These are phyloP conservation scores for Trachelipus rathkii DNA, from an alignment of 1,140 invertebrate genomes.

Conservation along the genomic window DNA sequence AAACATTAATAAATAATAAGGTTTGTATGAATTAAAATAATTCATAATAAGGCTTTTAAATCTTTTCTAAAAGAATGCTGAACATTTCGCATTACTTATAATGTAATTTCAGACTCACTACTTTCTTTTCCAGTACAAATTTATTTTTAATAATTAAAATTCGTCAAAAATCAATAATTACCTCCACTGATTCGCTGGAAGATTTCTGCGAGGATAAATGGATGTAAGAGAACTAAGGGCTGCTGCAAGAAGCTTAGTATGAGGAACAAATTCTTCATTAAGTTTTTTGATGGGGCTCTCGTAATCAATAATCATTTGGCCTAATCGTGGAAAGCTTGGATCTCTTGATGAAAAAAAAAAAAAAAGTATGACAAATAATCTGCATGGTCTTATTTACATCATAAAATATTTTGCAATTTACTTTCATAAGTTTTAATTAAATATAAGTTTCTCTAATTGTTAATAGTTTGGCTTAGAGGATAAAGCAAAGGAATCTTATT, in stretches of 20 bases:
- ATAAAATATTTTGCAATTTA: too few species aligned
- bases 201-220: conserved; percentile 83
- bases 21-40: too few species aligned
- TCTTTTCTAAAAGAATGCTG: too few species aligned
- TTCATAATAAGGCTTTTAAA: too few species aligned
- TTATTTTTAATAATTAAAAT: too few species aligned
- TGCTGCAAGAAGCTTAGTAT: conserved; percentile 77
- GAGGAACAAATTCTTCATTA: conserved; percentile 93
- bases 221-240: conserved; percentile 81
- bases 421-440: too few species aligned
- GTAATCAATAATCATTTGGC: conserved; percentile 97
- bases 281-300: conserved; percentile 93
- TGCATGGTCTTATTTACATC: too few species aligned
- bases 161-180: conserved; percentile 45
- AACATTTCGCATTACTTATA: not conserved
- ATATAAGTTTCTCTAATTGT: too few species aligned
- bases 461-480: too few species aligned
- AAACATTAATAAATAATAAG: too few species aligned
- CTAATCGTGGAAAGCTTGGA: conserved; percentile 85
- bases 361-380: conserved; percentile 50
- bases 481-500: too few species aligned
- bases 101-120: not conserved
- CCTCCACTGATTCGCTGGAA: conserved; percentile 89
- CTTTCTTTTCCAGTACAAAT: too few species aligned
- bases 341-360: conserved; percentile 63